A percentile compares a stretch with the other conserved stretches of the same genome.
Conservation (phyloP, 1,140 invertebrate species). For the Platorchestia sp. region DNA sequence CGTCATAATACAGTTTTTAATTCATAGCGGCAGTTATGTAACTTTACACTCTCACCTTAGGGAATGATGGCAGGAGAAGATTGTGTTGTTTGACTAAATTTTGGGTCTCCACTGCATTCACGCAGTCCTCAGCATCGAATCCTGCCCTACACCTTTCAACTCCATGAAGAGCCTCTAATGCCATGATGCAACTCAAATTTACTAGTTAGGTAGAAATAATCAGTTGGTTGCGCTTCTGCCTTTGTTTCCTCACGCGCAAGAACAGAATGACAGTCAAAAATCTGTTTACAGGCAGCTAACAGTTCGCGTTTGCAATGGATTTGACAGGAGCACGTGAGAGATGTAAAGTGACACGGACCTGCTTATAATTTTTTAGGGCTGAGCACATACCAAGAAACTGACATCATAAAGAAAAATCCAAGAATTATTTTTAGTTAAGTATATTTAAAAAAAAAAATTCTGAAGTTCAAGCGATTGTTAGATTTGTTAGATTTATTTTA, state of each 20-base stretch:
- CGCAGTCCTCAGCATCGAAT: background rate
- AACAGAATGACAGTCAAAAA: background rate
- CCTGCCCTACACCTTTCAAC: background rate
- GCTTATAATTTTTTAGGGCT: too few relatives aligned
- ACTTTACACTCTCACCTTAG: slow-evolving; percentile 51
- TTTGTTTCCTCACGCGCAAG: background rate
- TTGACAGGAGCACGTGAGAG: too few relatives aligned
- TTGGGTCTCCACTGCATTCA: background rate
- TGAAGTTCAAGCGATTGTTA: too few relatives aligned
- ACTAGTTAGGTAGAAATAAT: background rate
- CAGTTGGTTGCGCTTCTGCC: background rate
- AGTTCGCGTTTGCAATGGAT: background rate
- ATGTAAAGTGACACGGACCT: too few relatives aligned
- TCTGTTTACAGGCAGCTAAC: background rate
- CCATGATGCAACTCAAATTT: background rate
- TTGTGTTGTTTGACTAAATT: slow-evolving; percentile 54
- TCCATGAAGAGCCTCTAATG: slow-evolving; percentile 45
- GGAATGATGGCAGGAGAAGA: slow-evolving; percentile 38
- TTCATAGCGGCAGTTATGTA: too few relatives aligned
- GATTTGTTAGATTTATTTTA: too few relatives aligned
- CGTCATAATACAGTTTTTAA: too few relatives aligned
- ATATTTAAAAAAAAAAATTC: too few relatives aligned
- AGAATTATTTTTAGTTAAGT: too few relatives aligned
- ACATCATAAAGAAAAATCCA: too few relatives aligned
- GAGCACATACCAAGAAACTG: too few relatives aligned